Evolutionary conservation across 2,113 vertebrate species (phyloP).

Genomic region (Lycaon pictus): DNA sequence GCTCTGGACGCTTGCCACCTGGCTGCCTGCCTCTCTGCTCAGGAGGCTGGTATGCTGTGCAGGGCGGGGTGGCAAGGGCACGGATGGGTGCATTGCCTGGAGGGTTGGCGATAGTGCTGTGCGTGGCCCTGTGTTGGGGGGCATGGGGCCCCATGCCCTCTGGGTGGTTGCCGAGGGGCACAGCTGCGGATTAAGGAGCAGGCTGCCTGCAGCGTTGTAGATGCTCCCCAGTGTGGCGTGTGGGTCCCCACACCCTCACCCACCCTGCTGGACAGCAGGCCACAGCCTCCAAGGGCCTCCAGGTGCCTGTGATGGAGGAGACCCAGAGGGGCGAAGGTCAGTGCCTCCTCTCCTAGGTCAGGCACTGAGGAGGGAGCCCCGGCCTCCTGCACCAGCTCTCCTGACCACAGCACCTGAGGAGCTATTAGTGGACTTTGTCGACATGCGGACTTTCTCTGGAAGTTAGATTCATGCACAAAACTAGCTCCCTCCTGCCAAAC

Average conservation of each 20-base stretch:
- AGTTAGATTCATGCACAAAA: neutral
- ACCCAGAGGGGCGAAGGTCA: neutral
- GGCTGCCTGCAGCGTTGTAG: neutral
- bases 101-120: too few species aligned
- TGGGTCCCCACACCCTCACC: neutral
- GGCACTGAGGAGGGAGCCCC: too few species aligned
- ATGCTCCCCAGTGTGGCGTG: neutral
- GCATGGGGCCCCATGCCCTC: neutral
- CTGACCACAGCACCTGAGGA: neutral
- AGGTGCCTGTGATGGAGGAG: neutral
- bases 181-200: neutral
- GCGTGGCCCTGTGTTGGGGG: neutral
- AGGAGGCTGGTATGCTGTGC: neutral
- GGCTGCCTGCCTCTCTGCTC: neutral
- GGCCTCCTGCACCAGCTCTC: too few species aligned
- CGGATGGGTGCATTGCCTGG: neutral
- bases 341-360: too few species aligned
- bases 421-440: neutral
- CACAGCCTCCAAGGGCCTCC: neutral
- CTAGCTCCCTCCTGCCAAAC: neutral
- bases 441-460: neutral
- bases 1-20: too few species aligned
- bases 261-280: fast-evolving
- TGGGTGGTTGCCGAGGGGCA: neutral
- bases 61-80: fast-evolving